Conservation (phyloP, 2,113 vertebrate species). For the Limnothrissa miodon region DNA sequence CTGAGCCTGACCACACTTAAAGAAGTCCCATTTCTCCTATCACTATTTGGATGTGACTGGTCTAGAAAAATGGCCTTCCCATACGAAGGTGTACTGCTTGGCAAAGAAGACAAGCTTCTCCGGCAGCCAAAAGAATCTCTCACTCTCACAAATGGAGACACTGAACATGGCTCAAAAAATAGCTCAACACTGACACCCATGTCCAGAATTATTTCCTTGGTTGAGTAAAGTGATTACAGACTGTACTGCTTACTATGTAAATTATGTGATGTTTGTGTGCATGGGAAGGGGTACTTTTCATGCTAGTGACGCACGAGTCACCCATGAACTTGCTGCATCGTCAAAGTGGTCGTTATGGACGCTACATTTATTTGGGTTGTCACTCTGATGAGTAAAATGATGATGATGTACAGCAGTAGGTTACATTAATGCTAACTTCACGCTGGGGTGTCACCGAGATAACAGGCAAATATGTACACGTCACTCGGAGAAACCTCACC, state of each 20-base stretch:
- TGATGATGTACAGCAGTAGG: too few species aligned
- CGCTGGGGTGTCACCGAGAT: background rate
- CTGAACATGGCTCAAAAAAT: background rate
- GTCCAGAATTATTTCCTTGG: background rate
- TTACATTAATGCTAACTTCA: background rate
- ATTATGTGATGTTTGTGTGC: background rate
- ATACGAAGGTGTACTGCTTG: background rate
- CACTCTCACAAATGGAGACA: background rate
- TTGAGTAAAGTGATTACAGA: background rate
- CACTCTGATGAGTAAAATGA: too few species aligned
- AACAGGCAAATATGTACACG: background rate
- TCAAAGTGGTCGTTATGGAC: too few species aligned
- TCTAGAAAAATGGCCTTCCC: background rate
- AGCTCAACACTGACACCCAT: background rate
- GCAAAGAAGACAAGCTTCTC: background rate
- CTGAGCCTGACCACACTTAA: background rate
- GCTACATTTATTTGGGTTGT: too few species aligned
- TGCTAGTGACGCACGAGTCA: too few species aligned
- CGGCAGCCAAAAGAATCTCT: background rate
- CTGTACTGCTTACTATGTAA: background rate
- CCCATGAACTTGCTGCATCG: too few species aligned
- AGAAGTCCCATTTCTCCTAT: background rate
- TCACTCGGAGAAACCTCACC: background rate
- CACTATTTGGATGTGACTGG: background rate
- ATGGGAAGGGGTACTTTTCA: background rate